Evolutionary conservation across 2,113 vertebrate genomes (phyloP).

Genomic region (Gopherus flavomarginatus): DNA sequence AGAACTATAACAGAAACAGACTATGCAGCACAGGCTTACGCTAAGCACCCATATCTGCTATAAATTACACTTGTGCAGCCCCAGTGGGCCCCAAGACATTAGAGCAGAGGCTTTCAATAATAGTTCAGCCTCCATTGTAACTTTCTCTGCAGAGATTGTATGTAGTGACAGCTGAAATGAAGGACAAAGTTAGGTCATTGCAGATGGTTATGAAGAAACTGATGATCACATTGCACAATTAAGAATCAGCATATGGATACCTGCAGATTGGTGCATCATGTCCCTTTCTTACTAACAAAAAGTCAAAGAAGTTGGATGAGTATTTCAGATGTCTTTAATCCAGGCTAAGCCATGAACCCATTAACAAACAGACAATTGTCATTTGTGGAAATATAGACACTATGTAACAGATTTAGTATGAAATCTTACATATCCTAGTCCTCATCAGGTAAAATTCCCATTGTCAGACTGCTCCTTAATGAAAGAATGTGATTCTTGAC

Average conservation of each 20-base stretch:
- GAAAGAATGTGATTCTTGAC: not conserved
- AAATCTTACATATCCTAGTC: not conserved
- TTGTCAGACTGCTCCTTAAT: not conserved
- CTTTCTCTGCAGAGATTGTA: not conserved
- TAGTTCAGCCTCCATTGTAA: not conserved
- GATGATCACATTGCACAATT: slow-evolving; percentile 51
- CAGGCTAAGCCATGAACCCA: not conserved
- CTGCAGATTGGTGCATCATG: not conserved
- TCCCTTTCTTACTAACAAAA: slow-evolving; percentile 9
- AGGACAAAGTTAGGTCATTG: slow-evolving; percentile 62
- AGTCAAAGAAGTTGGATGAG: not conserved
- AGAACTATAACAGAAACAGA: not conserved
- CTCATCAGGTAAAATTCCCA: not conserved
- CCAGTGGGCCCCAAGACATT: not conserved
- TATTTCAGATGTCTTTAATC: not conserved
- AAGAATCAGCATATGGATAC: not conserved
- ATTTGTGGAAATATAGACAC: not conserved
- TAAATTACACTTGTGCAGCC: not conserved
- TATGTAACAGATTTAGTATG: not conserved
- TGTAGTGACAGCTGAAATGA: not conserved
- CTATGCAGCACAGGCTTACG: not conserved
- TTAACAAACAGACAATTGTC: not conserved
- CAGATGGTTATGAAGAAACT: slow-evolving; percentile 8
- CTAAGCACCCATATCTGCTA: not conserved
- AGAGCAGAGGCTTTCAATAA: not conserved